Percentiles rank a stretch among this genome's conserved stretches.
Conservation (phyloP, 2,113 vertebrate genomes). For the Chaenocephalus aceratus region DNA sequence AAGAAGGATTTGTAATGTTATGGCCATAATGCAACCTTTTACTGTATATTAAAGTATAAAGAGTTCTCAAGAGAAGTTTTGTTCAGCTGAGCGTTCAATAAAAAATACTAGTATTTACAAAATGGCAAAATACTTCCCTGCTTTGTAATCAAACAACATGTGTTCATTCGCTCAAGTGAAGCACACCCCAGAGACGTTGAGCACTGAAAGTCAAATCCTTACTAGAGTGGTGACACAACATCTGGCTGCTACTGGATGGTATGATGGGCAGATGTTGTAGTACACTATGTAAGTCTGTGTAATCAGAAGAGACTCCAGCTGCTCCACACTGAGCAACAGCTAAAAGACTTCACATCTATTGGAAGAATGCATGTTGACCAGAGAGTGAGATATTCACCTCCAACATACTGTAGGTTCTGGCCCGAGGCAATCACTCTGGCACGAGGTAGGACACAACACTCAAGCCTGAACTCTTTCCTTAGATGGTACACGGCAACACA, state of each 20-base stretch:
- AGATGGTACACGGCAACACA: too few species aligned
- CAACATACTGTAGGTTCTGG: too few species aligned
- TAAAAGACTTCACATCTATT: neutral
- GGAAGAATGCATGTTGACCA: neutral
- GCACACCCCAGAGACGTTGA: neutral
- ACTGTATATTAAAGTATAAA: neutral
- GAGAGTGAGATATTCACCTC: too few species aligned
- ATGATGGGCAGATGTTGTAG: conserved; percentile 34
- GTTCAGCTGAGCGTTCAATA: neutral
- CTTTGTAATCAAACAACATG: neutral
- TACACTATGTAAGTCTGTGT: conserved; percentile 3
- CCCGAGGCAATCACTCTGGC: too few species aligned
- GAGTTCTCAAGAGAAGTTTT: neutral
- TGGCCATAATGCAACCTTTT: neutral
- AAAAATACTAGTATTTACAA: neutral
- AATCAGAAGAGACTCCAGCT: conserved; percentile 23
- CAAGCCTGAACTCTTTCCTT: too few species aligned
- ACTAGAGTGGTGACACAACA: neutral
- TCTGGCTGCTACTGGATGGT: neutral
- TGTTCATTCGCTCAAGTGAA: neutral
- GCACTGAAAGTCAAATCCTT: neutral
- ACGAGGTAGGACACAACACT: too few species aligned
- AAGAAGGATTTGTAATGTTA: neutral
- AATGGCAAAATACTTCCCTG: neutral
- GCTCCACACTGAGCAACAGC: neutral